phyloP scores from a whole-genome alignment of 1,140 invertebrate genomes.

The Ceratina calcarata region DNA sequence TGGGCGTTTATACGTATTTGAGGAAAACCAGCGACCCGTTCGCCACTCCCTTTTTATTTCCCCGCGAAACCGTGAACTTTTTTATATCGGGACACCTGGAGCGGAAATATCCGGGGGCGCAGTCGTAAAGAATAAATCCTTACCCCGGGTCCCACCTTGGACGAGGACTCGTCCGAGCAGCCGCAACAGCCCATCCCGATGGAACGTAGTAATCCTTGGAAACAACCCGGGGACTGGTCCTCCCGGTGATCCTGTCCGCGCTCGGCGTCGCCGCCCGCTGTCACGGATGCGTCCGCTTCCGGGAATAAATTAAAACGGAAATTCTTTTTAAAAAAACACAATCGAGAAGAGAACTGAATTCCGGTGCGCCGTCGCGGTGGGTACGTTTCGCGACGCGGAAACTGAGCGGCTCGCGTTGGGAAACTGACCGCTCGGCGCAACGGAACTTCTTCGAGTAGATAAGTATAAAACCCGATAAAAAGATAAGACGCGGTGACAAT shows the following conservation, averaged over 20 bases:
- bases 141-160: constrained; percentile 70
- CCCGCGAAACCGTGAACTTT: background rate
- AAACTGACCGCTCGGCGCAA: too few species aligned
- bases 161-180: constrained; percentile 65
- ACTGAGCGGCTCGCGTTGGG: too few species aligned
- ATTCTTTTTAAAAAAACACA: constrained; percentile 9
- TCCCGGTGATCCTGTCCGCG: constrained; percentile 28
- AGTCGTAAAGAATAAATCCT: constrained; percentile 45
- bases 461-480: too few species aligned
- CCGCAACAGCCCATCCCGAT: constrained; percentile 69
- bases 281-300: constrained; percentile 44
- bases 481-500: too few species aligned
- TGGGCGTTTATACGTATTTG: background rate
- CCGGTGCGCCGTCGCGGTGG: too few species aligned
- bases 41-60: background rate
- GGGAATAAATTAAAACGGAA: constrained; percentile 50
- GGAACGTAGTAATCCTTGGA: constrained; percentile 33
- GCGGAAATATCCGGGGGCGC: background rate
- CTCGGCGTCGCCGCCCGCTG: constrained; percentile 11
- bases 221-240: constrained; percentile 33
- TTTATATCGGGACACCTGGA: constrained; percentile 10
- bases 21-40: background rate
- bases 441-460: too few species aligned
- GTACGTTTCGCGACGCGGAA: too few species aligned
- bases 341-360: too few species aligned